Conservation (phyloP, 2,888 invertebrate species). For the Sthenelais limicola region DNA sequence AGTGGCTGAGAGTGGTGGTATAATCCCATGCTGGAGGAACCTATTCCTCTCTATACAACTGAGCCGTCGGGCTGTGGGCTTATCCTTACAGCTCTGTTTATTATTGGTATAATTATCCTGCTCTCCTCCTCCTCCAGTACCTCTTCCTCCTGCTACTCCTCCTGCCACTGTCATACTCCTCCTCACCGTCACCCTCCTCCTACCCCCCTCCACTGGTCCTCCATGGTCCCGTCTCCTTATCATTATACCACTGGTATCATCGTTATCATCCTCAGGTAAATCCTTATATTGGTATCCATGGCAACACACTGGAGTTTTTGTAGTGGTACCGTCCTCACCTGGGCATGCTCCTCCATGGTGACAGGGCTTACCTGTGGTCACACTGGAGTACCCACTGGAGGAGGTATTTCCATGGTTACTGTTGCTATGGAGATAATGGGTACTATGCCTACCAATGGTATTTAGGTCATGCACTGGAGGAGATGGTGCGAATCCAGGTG, state of each 20-base stretch:
- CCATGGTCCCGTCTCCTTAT: not conserved
- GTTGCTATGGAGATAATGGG: too few species aligned
- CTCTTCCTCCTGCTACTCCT: not conserved
- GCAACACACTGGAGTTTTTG: not conserved
- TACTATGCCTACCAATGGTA: too few species aligned
- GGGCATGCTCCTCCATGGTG: not conserved
- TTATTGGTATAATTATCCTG: not conserved
- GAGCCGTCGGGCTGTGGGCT: not conserved
- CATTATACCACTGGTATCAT: not conserved
- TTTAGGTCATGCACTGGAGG: too few species aligned
- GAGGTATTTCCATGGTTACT: not conserved
- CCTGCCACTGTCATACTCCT: not conserved
- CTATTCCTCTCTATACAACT: conserved; percentile 3
- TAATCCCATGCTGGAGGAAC: conserved; percentile 20
- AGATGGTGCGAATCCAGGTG: too few species aligned
- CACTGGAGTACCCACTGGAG: conserved; percentile 1
- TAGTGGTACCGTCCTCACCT: not conserved
- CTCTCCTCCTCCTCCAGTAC: conserved; percentile 7
- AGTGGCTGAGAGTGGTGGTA: too few species aligned
- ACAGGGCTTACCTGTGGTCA: not conserved
- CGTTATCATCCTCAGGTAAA: not conserved
- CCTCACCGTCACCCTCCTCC: not conserved
- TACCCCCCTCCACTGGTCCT: not conserved
- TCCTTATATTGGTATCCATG: not conserved
- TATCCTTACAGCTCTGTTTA: not conserved